Conservation (phyloP, 2,888 invertebrate genomes). For the Macaria notata region DNA sequence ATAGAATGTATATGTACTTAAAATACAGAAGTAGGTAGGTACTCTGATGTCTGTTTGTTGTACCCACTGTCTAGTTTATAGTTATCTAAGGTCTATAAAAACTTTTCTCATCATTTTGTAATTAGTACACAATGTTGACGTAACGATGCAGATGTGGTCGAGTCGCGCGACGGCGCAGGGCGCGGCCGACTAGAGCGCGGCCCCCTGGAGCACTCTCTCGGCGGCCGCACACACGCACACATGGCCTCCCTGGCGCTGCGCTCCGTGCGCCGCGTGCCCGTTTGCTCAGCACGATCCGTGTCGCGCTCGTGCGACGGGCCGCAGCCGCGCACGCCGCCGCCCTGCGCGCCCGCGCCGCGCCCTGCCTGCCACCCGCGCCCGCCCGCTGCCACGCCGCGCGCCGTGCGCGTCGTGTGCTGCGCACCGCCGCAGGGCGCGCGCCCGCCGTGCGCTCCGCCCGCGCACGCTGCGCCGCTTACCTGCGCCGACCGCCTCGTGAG, state of each 20-base stretch:
- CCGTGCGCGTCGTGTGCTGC: slow-evolving; percentile 44
- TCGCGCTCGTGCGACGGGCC: slow-evolving; percentile 30
- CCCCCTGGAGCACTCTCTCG: slow-evolving; percentile 5
- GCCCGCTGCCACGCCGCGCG: slow-evolving; percentile 17
- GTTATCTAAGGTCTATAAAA: no score
- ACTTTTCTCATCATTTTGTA: no score
- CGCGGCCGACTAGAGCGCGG: slow-evolving; percentile 3
- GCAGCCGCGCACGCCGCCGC: slow-evolving; percentile 22
- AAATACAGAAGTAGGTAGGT: no score
- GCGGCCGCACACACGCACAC: slow-evolving; percentile 11
- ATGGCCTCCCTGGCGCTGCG: slow-evolving; percentile 14
- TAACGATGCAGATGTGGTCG: slow-evolving; percentile 11
- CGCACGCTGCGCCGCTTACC: slow-evolving; percentile 21
- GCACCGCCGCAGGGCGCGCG: slow-evolving; percentile 37
- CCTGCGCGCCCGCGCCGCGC: slow-evolving; percentile 32
- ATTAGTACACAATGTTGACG: no score
- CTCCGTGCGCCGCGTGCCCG: not conserved
- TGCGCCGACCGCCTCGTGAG: slow-evolving; percentile 25
- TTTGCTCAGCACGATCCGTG: slow-evolving; percentile 17
- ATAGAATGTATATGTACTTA: no score
- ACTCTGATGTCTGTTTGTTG: no score
- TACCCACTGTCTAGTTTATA: no score
- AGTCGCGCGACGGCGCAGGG: slow-evolving; percentile 11
- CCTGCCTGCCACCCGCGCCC: slow-evolving; percentile 28
- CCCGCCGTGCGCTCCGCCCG: slow-evolving; percentile 38